Base-by-base conservation (phyloP, 2,113 vertebrate species). In the Notarius lentiginosus region DNA sequence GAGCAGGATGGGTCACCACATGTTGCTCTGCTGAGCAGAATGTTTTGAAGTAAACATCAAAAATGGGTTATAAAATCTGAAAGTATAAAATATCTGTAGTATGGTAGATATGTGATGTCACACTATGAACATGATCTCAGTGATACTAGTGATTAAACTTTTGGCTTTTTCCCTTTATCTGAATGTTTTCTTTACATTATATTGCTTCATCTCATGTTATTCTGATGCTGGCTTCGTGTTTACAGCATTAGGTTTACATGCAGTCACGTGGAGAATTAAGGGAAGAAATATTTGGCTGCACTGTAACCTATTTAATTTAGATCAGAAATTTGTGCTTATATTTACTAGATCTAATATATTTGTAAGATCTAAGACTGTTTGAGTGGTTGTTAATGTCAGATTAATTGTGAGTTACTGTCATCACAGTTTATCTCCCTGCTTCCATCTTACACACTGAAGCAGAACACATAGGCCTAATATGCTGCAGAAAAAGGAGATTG, bases 391-490 rank as follows among this genome's bases (percentile, higher is more conserved):
- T 70, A 15, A 17, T 68, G 49, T 70, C 10, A 34, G 14, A 70
- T 18, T 41, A 17, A 17, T 34, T 70, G 24, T 75, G 20, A 65
- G 34, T 49, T 76, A 12, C 20, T 63, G 70, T 83, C 47, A 22
- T 58, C 41, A 53, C 11, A 27, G 14, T 51, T 63, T 63, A 4
- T 61, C 6, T 14, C 20, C 7, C 34, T 20, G 41, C 12, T 49
- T 24, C 14, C 49, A 1, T 11, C 80, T 27, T 41, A 41, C 80
- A 65, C 73, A 27, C 53, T 63, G 22, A 60, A 79, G 47, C 22
- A 27, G 49, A 70, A 34, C 55, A 17, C 79, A 80, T 41, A 41
- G 2, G 34, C 34, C 34, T 83, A 73, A 90, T 89, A 84, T 90
- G 70, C 87, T 17, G 88, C 68, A 68, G 56, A 65, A 75, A 85